Evolutionary conservation across 2,888 invertebrate species (phyloP).

Genomic region (Tetrapedia diversipes): DNA sequence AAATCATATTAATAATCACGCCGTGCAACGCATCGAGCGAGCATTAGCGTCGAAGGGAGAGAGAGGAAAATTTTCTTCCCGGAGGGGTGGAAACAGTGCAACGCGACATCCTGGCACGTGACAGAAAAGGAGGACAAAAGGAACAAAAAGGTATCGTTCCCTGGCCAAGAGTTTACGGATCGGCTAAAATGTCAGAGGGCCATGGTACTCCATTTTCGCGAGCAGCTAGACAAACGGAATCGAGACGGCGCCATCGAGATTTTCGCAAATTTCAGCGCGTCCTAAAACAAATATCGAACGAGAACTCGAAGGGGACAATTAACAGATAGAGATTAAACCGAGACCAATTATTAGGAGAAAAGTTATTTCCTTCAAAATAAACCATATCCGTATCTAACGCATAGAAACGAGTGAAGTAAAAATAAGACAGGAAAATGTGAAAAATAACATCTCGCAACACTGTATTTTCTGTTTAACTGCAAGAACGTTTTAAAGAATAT

Average conservation of each 20-base stretch:
- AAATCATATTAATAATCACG: conserved; percentile 2
- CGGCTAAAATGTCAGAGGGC: conserved; percentile 48
- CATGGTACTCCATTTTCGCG: conserved; percentile 34
- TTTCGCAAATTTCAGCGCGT: conserved; percentile 46
- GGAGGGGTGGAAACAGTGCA: neutral
- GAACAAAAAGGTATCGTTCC: conserved; percentile 28
- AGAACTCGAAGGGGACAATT: conserved; percentile 1
- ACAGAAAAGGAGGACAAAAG: conserved; percentile 8
- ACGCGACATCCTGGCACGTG: conserved; percentile 1
- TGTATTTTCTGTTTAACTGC: too few relatives aligned
- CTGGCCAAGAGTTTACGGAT: conserved; percentile 38
- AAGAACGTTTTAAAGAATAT: too few relatives aligned
- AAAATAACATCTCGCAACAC: too few relatives aligned
- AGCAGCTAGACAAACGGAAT: conserved; percentile 25
- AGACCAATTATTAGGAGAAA: neutral
- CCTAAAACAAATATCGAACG: conserved; percentile 8
- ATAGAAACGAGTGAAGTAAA: too few relatives aligned
- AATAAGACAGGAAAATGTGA: too few relatives aligned
- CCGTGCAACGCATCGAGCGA: neutral
- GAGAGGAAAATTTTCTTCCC: neutral
- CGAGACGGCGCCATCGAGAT: conserved; percentile 56
- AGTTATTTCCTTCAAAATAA: too few relatives aligned
- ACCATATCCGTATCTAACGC: too few relatives aligned
- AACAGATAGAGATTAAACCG: neutral
- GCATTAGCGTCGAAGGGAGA: neutral